Evolutionary conservation across 2,888 invertebrate genomes (phyloP).

Genomic region (Frankliniella intonsa): DNA sequence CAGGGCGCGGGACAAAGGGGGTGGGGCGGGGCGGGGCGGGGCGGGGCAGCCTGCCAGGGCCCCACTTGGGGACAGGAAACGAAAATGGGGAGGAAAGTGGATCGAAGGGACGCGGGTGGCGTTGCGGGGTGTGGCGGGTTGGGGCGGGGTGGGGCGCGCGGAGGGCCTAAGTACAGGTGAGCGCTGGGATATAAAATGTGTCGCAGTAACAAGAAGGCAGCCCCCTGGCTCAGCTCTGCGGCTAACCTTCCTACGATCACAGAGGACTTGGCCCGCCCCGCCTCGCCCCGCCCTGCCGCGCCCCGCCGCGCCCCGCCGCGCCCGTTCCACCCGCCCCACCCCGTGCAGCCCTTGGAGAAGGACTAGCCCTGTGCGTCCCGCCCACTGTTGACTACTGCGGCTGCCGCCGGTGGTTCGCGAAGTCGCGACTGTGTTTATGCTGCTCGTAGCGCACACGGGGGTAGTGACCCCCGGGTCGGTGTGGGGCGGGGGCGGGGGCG

Average conservation of each 20-base stretch:
- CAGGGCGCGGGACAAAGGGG: not conserved
- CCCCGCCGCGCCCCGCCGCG: too few relatives aligned
- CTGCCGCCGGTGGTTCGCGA: too few relatives aligned
- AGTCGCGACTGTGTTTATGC: too few relatives aligned
- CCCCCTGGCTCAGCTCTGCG: not conserved
- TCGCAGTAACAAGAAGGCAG: not conserved
- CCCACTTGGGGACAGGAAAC: slow-evolving; percentile 25
- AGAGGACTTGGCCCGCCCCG: not conserved
- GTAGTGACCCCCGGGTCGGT: not conserved
- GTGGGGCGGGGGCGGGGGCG: too few relatives aligned
- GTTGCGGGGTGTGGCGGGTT: not conserved
- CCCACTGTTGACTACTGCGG: too few relatives aligned
- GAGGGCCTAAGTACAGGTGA: not conserved
- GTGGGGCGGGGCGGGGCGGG: not conserved
- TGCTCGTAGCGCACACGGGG: not conserved
- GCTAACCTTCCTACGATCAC: not conserved
- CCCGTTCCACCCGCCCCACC: too few relatives aligned
- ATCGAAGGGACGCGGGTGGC: not conserved
- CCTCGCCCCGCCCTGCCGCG: too few relatives aligned
- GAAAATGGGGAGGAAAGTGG: slow-evolving; percentile 24
- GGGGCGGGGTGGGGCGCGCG: not conserved
- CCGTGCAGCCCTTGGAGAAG: too few relatives aligned
- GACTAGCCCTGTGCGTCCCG: too few relatives aligned
- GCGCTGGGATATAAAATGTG: slow-evolving; percentile 1
- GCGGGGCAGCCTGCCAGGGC: not conserved